Evolutionary conservation across 2,797 vertebrate species (phyloP), one percentile per base, ranked within the genome.

Genomic region (Scleropages formosus): DNA sequence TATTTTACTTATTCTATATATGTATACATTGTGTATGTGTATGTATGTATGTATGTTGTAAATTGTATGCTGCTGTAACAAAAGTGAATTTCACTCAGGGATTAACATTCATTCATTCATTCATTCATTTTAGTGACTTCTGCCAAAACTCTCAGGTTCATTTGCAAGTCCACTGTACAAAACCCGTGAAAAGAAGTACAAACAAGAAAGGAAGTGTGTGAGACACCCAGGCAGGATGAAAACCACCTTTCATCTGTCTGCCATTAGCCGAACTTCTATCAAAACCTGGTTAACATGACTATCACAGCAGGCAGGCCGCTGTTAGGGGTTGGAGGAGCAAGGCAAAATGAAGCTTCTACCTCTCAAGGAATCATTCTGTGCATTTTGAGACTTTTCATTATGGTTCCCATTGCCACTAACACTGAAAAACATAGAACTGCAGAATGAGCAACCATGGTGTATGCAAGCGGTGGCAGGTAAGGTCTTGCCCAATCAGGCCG

Each of bases 401-500:
- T 56, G 53, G 18, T 56, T 12, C 18, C 18, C 53, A 56, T 56
- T 13, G 56, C n/a, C 58, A 0, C 26, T 46, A 77, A 62, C 20
- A 46, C 8, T n/a, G 39, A 18, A 9, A 72, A 1, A 12, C 18
- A 73, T 75, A 63, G 76, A 74, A 44, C 10, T 13, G 69, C 63
- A 47, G 44, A 27, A 60, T 39, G 31, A 31, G 39, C 2, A 39
- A 2, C 31, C 31, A 2, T 6, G 6, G 2, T 39, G 58, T 3
- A 2, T 62, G 47, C 18, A 44, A 76, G 60, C 63, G 61, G 63
- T 61, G 66, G 56, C 77, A 80, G 77, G 73, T 78, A 76, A 61
- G 72, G 61, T 78, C 76, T 73, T 78, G 76, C 60, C 53, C 51
- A 73, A 27, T 63, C 70, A 74, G n/a, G 49, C 39, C 22, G 64